phyloP scores from a whole-genome alignment of 1,140 invertebrate genomes.

The Ridgeia piscesae region DNA sequence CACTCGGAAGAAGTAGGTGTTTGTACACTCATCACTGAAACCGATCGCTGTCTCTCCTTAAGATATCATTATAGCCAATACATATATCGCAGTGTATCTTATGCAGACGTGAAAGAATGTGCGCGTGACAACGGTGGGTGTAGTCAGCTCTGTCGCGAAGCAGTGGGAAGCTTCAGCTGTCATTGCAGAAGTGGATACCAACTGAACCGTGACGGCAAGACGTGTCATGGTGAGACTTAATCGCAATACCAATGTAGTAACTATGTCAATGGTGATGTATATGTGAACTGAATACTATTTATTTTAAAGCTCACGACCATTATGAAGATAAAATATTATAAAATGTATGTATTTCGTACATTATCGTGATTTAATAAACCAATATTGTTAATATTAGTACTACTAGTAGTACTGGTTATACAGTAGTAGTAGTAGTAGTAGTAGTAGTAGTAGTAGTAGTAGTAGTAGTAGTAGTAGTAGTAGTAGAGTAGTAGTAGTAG shows the following conservation, averaged over 20 bases:
- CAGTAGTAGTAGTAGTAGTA: no score
- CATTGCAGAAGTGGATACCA: not conserved
- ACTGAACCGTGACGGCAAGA: conserved; percentile 12
- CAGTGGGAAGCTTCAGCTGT: not conserved
- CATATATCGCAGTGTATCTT: not conserved
- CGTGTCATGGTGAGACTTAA: conserved; percentile 17
- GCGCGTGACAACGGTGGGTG: not conserved
- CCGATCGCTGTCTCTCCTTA: not conserved
- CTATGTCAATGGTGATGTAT: not conserved
- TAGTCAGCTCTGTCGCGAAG: not conserved
- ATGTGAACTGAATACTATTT: no score
- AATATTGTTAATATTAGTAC: no score
- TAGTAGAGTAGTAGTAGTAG: no score
- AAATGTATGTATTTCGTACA: no score
- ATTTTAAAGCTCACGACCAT: no score
- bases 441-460: no score
- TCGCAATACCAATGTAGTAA: not conserved
- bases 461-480: no score
- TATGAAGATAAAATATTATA: no score
- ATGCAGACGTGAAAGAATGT: not conserved
- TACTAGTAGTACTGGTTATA: no score
- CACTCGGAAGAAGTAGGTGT: no score
- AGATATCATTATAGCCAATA: not conserved
- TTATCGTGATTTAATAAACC: no score
- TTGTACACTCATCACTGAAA: not conserved